These are phyloP conservation scores for Noctua fimbriata DNA, from an alignment of 2,888 invertebrate species.

Conservation along the genomic window DNA sequence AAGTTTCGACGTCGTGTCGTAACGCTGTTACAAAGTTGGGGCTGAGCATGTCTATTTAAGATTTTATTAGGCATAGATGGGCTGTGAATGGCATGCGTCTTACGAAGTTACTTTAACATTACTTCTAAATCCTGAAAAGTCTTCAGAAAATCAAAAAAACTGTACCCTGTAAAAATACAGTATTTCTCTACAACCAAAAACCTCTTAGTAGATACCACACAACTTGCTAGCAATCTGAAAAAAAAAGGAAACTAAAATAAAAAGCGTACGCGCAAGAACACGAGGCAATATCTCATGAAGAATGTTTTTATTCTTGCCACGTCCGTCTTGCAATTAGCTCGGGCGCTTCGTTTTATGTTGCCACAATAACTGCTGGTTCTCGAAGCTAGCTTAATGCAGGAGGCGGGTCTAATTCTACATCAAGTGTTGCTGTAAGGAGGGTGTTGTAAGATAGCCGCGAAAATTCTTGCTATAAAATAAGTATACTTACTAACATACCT, in stretches of 20 bases:
- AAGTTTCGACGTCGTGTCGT: conserved; percentile 19
- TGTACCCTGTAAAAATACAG: background rate
- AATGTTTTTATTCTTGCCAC: conserved; percentile 77
- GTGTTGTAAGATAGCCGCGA: background rate
- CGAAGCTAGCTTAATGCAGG: conserved; percentile 72
- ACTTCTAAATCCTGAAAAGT: background rate
- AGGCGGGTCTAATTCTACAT: conserved; percentile 76
- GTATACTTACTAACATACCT: background rate
- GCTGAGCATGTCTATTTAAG: conserved; percentile 1
- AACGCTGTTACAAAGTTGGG: conserved; percentile 28
- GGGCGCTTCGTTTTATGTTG: conserved; percentile 71
- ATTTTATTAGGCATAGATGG: conserved; percentile 16
- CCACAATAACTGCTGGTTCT: conserved; percentile 69
- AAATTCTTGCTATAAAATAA: background rate
- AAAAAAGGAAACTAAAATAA: conserved; percentile 42
- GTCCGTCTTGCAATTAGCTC: conserved; percentile 77
- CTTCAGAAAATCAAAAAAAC: background rate
- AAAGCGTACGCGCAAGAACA: conserved; percentile 61
- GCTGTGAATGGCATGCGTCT: background rate
- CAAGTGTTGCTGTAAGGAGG: conserved; percentile 69
- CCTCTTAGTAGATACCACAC: conserved; percentile 33
- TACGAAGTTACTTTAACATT: background rate
- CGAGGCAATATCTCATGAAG: conserved; percentile 70
- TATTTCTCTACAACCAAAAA: conserved; percentile 17
- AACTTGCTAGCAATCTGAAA: conserved; percentile 34